Base-by-base conservation (phyloP, 2,797 vertebrate species). In the Emydoidea blandingii region DNA sequence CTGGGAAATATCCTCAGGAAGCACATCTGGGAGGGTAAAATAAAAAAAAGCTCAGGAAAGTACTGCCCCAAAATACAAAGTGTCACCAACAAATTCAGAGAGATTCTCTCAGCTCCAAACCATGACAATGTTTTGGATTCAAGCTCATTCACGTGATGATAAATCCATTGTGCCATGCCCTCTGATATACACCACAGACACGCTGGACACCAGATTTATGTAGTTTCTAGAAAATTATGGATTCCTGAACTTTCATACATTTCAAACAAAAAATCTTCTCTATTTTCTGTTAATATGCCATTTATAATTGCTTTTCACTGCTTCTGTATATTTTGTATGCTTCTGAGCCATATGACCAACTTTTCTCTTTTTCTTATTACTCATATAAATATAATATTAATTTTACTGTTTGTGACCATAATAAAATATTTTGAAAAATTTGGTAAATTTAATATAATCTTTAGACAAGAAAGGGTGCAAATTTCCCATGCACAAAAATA, bases 281-380 rank as follows among this genome's bases (percentile, higher is more conserved):
- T 89, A 53, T 37, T 90, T 12, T 23, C 53, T 76, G 81, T 8
- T 52, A 18, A 76, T 81, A 86, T 0, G 3, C 14, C 86, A 12
- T 52, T 88, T 68, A 92, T 12, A 44, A 79, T 31, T 79, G 65
- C 68, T 95, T 91, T 92, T 93, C 52, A 89, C 6, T 89, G 59
- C 1, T 80, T 23, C 79, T 91, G 21, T 81, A 83, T 85, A 68
- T 84, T 94, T 87, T 18, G 88, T 54, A 74, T 79, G 56, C 6
- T 86, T 91, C n/a, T 47, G 16, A 92, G 87, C 72, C 87, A 84
- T 12, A 91, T 47, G 34, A 87, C 8, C 15, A 91, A 95, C n/a
- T 1, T 4, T 41, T 47, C 2, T 11, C 19, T 86, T 86, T n/a
- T 41, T 79, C 57, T 88, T 81, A 57, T 29, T 74, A 92, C 4